Evolutionary conservation across 1,140 invertebrate species (phyloP), one percentile per base, ranked within the genome.

Genomic region (Zophobas morio): DNA sequence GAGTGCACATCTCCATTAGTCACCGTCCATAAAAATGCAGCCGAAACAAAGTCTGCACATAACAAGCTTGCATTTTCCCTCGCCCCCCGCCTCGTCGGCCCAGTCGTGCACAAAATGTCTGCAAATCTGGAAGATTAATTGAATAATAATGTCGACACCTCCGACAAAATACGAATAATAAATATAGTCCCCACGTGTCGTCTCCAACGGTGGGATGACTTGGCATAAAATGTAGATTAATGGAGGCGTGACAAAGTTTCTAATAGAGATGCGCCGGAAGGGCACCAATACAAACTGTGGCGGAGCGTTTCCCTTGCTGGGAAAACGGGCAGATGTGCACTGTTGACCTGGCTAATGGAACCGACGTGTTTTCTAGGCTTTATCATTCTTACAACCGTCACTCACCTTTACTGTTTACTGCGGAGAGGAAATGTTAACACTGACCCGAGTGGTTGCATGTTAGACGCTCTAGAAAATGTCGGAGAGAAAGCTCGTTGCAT

Each of bases 261-360:
- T 71, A 77, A 79, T 80, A 77, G 76, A 80, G 77, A 80, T 77
- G 56, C 70, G 76, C 57, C 78, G 56, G 74, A 70, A 78, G 75
- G 74, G 79, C 60, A 78, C 77, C 66, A 71, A 74, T 71, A 80
- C 75, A 77, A 76, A 79, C 54, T 66, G 60, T 75, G 36, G 42
- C 63, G 39, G 63, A 56, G 39, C 54, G 6, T 54, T 70, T 56
- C 74, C 46, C 51, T 6, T 54, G 53, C 47, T 76, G 78, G 79
- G 81, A 80, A 81, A 70, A 60, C 32, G 37, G 72, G 39, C 81
- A 82, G 75, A 78, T 82, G 81, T 79, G 56, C 46, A 73, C 79
- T 80, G 81, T 82, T 81, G 81, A 82, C 81, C 81, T 78, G 81
- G 74, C 81, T 82, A 82, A 82, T 82, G 81, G 81, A 82, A 82